These are phyloP conservation scores for Deilephila porcellus DNA, from an alignment of 2,888 invertebrate genomes.

Conservation along the genomic window DNA sequence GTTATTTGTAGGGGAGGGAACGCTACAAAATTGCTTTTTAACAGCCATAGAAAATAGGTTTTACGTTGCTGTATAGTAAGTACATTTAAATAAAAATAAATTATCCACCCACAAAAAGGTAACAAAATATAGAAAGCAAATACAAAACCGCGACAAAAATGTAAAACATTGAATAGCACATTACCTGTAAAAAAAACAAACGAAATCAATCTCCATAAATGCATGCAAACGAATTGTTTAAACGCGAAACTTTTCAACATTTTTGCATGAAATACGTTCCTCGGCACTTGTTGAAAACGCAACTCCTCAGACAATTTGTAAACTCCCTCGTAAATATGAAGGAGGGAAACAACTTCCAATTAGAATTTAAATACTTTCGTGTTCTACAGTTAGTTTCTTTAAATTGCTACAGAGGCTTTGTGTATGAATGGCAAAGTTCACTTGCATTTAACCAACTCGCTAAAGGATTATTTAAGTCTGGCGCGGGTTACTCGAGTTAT, in stretches of 20 bases:
- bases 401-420: slow-evolving; percentile 28
- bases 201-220: slow-evolving; percentile 23
- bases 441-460: slow-evolving; percentile 10
- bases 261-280: slow-evolving; percentile 25
- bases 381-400: slow-evolving; percentile 41
- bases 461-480: slow-evolving; percentile 5
- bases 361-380: slow-evolving; percentile 48
- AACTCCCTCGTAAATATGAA: slow-evolving; percentile 45
- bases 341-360: slow-evolving; percentile 46
- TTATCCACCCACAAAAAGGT: background rate
- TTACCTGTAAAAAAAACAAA: slow-evolving; percentile 1
- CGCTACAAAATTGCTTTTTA: too few relatives aligned
- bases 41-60: too few relatives aligned
- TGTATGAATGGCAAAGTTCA: slow-evolving; percentile 18
- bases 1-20: too few relatives aligned
- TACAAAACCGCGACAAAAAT: background rate
- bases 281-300: slow-evolving; percentile 28
- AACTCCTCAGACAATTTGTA: slow-evolving; percentile 41
- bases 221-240: slow-evolving; percentile 27
- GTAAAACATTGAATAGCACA: background rate
- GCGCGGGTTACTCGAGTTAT: background rate
- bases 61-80: too few relatives aligned
- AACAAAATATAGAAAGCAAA: background rate
- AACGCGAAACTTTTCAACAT: slow-evolving; percentile 13
- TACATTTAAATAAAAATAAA: too few relatives aligned